These are phyloP conservation scores for Drosophila sturtevanti DNA, from an alignment of 1,140 invertebrate genomes.

Conservation along the genomic window DNA sequence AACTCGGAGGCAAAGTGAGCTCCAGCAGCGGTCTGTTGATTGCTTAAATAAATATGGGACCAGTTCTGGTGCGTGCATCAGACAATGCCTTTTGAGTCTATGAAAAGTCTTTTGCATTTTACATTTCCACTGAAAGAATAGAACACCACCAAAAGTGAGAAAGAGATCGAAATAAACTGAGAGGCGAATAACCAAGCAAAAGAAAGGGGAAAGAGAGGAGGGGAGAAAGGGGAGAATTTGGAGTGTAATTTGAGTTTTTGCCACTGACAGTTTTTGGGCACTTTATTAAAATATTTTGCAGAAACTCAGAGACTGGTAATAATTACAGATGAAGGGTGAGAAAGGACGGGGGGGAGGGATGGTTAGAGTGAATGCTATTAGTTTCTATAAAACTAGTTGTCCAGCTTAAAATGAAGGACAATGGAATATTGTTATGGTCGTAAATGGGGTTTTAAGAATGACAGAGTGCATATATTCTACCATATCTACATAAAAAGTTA, in stretches of 20 bases:
- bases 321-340: slow-evolving; percentile 40
- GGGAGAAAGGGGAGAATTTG: background rate
- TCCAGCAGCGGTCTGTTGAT: slow-evolving; percentile 73
- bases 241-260: slow-evolving; percentile 74
- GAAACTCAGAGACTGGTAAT: slow-evolving; percentile 56
- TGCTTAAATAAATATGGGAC: slow-evolving; percentile 80
- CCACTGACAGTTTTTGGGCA: slow-evolving; percentile 72
- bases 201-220: too few species aligned
- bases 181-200: too few species aligned
- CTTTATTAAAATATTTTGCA: slow-evolving; percentile 75
- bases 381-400: slow-evolving; percentile 23
- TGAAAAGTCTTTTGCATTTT: slow-evolving; percentile 54
- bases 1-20: slow-evolving; percentile 24
- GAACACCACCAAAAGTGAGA: background rate
- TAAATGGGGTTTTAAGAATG: slow-evolving; percentile 3
- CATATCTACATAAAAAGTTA: slow-evolving; percentile 1
- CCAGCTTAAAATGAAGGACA: slow-evolving; percentile 8
- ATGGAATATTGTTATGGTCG: slow-evolving; percentile 2
- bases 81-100: slow-evolving; percentile 68
- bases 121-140: slow-evolving; percentile 40
- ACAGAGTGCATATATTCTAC: slow-evolving; percentile 1
- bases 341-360: background rate
- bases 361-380: slow-evolving; percentile 9
- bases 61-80: slow-evolving; percentile 62
- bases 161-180: background rate